phyloP scores from a whole-genome alignment of 2,888 invertebrate genomes.

The Caenorhabditis angaria region DNA sequence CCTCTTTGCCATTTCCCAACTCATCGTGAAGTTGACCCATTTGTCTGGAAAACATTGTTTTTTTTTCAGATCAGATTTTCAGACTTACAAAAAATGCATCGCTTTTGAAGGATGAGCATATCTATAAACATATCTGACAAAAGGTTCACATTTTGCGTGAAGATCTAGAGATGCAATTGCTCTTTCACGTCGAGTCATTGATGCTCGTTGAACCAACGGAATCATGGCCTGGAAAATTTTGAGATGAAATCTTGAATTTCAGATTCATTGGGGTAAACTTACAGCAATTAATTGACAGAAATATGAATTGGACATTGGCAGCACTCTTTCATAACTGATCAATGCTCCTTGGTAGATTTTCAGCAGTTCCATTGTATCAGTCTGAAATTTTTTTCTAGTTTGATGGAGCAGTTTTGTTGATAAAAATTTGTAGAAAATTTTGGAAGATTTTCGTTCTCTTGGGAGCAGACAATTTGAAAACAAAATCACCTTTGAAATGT shows the following conservation, averaged over 20 bases:
- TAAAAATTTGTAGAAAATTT: too few species aligned
- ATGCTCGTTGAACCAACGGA: conserved; percentile 24
- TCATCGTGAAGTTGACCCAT: conserved; percentile 32
- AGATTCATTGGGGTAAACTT: not conserved
- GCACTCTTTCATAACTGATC: conserved; percentile 30
- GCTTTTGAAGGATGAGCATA: conserved; percentile 46
- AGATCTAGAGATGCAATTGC: conserved; percentile 29
- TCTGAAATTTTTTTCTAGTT: too few species aligned
- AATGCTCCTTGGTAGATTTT: conserved; percentile 33
- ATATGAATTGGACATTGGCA: conserved; percentile 41
- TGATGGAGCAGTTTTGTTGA: too few species aligned
- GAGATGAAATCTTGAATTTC: not conserved
- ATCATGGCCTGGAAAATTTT: conserved; percentile 24
- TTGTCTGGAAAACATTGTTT: conserved; percentile 22
- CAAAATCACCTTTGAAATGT: too few species aligned
- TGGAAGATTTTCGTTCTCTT: too few species aligned
- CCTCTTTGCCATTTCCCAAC: conserved; percentile 33
- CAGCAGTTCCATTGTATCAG: conserved; percentile 25
- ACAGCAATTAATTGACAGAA: conserved; percentile 38
- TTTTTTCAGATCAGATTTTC: not conserved
- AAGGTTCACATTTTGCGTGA: conserved; percentile 38
- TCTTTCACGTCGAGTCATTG: conserved; percentile 30
- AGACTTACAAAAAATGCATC: conserved; percentile 40
- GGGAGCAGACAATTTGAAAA: too few species aligned
- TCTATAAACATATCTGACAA: conserved; percentile 40